Evolutionary conservation across 2,888 invertebrate genomes (phyloP).

Genomic region (Nemoura dubitans): DNA sequence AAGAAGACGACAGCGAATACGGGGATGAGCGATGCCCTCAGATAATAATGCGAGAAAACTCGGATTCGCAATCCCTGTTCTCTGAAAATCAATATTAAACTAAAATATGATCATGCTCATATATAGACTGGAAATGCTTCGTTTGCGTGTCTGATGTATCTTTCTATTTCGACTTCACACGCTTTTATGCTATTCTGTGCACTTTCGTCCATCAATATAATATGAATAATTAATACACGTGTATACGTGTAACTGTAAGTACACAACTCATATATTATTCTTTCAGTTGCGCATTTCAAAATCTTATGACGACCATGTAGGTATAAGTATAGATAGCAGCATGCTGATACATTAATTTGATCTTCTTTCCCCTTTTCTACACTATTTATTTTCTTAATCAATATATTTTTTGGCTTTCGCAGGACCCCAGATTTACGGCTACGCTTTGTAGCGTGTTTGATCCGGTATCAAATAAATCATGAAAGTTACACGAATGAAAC

Average conservation of each 20-base stretch:
- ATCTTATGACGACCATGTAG: background rate
- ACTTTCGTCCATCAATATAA: background rate
- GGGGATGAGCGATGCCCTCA: background rate
- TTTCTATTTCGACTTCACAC: background rate
- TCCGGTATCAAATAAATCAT: slow-evolving; percentile 23
- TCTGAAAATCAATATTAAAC: background rate
- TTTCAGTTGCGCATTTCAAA: background rate
- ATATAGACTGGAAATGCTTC: background rate
- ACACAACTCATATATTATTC: background rate
- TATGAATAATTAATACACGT: background rate
- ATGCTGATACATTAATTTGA: background rate
- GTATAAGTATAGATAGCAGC: background rate
- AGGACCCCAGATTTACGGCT: background rate
- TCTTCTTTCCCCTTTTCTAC: background rate
- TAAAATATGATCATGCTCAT: background rate
- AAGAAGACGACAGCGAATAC: background rate
- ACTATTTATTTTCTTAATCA: background rate
- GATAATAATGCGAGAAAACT: background rate
- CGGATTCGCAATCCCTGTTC: background rate
- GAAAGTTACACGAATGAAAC: slow-evolving; percentile 28
- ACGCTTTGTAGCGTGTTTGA: slow-evolving; percentile 7
- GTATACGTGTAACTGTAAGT: background rate
- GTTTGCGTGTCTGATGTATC: background rate
- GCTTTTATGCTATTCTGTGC: background rate
- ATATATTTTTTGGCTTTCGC: background rate